A percentile compares a stretch with the other conserved stretches of the same genome.
Conservation (phyloP, 2,113 vertebrate species). For the Actenoides hombroni region DNA sequence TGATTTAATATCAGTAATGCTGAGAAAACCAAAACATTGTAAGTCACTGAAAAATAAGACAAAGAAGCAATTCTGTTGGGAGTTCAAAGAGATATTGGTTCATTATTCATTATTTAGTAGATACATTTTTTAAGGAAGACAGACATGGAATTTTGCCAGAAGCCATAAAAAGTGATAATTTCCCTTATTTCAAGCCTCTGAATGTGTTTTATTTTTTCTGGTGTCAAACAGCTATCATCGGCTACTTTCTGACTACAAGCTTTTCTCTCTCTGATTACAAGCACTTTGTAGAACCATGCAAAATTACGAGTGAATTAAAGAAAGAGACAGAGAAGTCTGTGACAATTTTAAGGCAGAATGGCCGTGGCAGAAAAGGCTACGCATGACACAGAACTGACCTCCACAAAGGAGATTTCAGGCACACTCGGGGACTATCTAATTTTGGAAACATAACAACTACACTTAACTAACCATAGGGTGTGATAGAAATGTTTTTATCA, state of each 20-base stretch:
- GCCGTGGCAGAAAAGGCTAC: neutral
- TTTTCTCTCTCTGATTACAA: neutral
- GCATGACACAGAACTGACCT: neutral
- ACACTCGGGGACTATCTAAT: neutral
- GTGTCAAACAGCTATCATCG: neutral
- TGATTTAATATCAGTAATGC: neutral
- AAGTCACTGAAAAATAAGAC: conserved; percentile 11
- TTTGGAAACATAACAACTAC: conserved; percentile 23
- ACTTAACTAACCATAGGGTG: neutral
- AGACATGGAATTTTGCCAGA: neutral
- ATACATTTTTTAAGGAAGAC: neutral
- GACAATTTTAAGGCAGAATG: neutral
- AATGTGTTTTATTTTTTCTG: neutral
- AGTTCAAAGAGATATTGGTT: neutral
- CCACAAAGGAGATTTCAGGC: neutral
- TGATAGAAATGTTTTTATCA: conserved; percentile 31
- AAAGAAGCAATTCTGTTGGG: neutral
- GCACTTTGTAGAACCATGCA: neutral
- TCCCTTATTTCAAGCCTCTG: neutral
- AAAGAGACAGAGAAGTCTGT: neutral
- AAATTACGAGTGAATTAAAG: neutral
- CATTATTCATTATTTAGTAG: neutral
- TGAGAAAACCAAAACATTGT: neutral
- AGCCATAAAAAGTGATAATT: neutral
- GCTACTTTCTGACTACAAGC: neutral